Evolutionary conservation across 2,113 vertebrate genomes (phyloP).

Genomic region (Thamnophis sirtalis): DNA sequence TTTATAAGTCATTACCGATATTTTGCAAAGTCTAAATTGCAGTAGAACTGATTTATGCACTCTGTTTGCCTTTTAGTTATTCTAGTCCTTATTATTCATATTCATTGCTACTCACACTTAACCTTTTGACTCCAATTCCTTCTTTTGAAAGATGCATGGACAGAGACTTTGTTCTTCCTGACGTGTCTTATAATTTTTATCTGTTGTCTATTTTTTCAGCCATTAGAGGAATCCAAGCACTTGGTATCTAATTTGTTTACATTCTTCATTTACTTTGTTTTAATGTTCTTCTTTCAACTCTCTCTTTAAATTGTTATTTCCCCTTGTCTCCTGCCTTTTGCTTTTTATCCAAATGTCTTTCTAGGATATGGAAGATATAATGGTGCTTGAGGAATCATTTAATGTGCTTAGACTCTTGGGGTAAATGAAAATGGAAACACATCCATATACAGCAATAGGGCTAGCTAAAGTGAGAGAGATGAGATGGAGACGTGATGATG

Average conservation of each 20-base stretch:
- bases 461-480: background rate
- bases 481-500: background rate
- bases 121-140: slow-evolving; percentile 74
- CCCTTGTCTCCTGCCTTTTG: slow-evolving; percentile 46
- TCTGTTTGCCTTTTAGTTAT: slow-evolving; percentile 68
- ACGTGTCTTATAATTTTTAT: slow-evolving; percentile 75
- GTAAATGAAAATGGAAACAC: background rate
- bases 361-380: slow-evolving; percentile 26
- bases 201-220: slow-evolving; percentile 69
- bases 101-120: slow-evolving; percentile 76
- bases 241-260: slow-evolving; percentile 76
- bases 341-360: slow-evolving; percentile 52
- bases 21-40: slow-evolving; percentile 33
- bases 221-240: slow-evolving; percentile 68
- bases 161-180: slow-evolving; percentile 75
- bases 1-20: slow-evolving; percentile 42
- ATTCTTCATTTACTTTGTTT: slow-evolving; percentile 76
- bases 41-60: slow-evolving; percentile 71
- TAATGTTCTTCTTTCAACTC: slow-evolving; percentile 64
- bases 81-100: slow-evolving; percentile 74
- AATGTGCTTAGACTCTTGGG: background rate
- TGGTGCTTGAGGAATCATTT: slow-evolving; percentile 42
- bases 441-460: background rate
- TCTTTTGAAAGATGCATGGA: slow-evolving; percentile 71
- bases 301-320: slow-evolving; percentile 31